A percentile compares a stretch with the other conserved stretches of the same genome.
These are phyloP conservation scores for Sminthurinus aureus DNA, from an alignment of 2,888 invertebrate species.

Conservation along the genomic window DNA sequence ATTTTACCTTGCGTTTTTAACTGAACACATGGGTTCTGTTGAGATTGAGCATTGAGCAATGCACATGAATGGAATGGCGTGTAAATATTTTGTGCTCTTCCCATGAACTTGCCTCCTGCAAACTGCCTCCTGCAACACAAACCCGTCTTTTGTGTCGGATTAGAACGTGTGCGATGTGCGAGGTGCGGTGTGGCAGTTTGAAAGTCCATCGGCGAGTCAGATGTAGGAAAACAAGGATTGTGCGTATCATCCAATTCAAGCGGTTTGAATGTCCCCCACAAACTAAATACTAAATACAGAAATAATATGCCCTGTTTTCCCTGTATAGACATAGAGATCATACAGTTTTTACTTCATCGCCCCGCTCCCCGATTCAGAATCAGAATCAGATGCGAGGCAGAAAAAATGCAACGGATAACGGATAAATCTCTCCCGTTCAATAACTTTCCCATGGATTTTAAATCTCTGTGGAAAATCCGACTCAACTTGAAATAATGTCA, in stretches of 20 bases:
- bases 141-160: slow-evolving; percentile 32
- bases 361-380: background rate
- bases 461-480: background rate
- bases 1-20: background rate
- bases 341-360: background rate
- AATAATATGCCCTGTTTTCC: too few relatives aligned
- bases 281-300: background rate
- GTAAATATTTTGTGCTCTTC: background rate
- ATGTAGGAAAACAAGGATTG: too few relatives aligned
- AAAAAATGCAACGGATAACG: background rate
- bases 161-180: slow-evolving; percentile 35
- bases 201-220: slow-evolving; percentile 33
- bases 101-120: slow-evolving; percentile 17
- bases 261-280: background rate
- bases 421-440: background rate
- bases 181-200: slow-evolving; percentile 36
- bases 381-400: background rate
- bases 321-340: too few relatives aligned
- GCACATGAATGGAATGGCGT: background rate
- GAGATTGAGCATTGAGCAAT: too few relatives aligned
- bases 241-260: slow-evolving; percentile 3
- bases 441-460: slow-evolving; percentile 22
- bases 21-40: too few relatives aligned
- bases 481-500: background rate
- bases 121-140: background rate